Evolutionary conservation across 2,797 vertebrate species (phyloP), one percentile per base, ranked within the genome.

Genomic region (Sus cebifrons): DNA sequence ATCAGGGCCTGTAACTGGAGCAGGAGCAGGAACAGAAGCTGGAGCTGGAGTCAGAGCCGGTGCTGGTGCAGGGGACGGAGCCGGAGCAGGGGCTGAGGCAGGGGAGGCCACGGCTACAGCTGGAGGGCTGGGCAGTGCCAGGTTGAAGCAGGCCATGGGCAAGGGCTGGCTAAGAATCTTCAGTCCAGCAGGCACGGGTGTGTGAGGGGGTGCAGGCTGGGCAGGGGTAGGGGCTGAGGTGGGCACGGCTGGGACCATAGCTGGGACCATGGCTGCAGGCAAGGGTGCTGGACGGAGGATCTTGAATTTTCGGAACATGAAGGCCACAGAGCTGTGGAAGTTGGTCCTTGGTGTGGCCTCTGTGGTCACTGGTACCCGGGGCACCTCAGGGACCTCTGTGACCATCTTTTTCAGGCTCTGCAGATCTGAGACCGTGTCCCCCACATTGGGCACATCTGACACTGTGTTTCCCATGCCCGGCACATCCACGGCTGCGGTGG

Each of bases 281-380:
- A 44, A 68, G 32, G 93, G 56, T 10, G 96, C 81, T 15, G 97
- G 62, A 73, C 74, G 97, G 18, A 95, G 85, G 64, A 98, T 97
- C 95, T 99, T 99, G 97, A 98, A 99, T 71, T 99, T 99, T 29
- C 97, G 98, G 92, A 98, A 98, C 96, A 98, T 98, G 96, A 99
- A 99, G 13, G 97, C 97, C 65, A 97, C 96, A 0, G 98, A 99
- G 92, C 98, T 99, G 84, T 98, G 98, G 90, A 99, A 99, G 71
- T 93, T 98, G 85, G 96, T 97, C 87, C 91, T 98, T 7, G 97
- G 97, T 12, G 52, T 20, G 21, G 82, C 79, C n/a, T 98, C 97
- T 1, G 96, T 2, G 29, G 93, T 29, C 65, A 14, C 60, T 11
- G 96, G 89, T 16, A n/a, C 20, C 52, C n/a, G 62, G 1, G 97